phyloP scores from a whole-genome alignment of 2,113 vertebrate species.

The Coptodon rendalli region DNA sequence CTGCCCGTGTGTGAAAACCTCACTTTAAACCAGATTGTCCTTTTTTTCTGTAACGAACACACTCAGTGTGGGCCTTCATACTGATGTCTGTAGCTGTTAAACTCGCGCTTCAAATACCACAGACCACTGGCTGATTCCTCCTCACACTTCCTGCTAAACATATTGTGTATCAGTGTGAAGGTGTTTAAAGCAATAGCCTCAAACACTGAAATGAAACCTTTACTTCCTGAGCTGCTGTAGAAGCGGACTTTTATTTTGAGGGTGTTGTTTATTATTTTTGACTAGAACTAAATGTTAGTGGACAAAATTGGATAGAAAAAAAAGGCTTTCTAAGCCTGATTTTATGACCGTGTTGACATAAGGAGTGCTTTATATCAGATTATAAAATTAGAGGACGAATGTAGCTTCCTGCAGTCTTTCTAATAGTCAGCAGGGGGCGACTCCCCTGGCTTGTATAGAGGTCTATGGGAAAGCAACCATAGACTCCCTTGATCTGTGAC shows the following conservation, averaged over 20 bases:
- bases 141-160: not conserved
- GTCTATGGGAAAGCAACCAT: no score
- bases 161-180: not conserved
- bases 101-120: not conserved
- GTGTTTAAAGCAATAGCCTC: not conserved
- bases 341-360: fast-evolving
- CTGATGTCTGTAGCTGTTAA: not conserved
- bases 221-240: not conserved
- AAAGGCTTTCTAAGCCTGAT: not conserved
- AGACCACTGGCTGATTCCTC: not conserved
- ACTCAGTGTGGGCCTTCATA: not conserved
- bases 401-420: not conserved
- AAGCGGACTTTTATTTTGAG: not conserved
- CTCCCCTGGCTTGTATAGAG: not conserved
- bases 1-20: not conserved
- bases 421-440: not conserved
- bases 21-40: not conserved
- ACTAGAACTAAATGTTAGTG: not conserved
- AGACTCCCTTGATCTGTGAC: not conserved
- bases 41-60: not conserved
- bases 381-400: fast-evolving
- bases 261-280: not conserved
- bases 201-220: not conserved
- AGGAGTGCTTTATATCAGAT: not conserved
- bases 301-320: not conserved